A percentile compares a stretch with the other conserved stretches of the same genome.
phyloP scores from a whole-genome alignment of 2,797 vertebrate genomes.

The Peromyscus melanophrys region DNA sequence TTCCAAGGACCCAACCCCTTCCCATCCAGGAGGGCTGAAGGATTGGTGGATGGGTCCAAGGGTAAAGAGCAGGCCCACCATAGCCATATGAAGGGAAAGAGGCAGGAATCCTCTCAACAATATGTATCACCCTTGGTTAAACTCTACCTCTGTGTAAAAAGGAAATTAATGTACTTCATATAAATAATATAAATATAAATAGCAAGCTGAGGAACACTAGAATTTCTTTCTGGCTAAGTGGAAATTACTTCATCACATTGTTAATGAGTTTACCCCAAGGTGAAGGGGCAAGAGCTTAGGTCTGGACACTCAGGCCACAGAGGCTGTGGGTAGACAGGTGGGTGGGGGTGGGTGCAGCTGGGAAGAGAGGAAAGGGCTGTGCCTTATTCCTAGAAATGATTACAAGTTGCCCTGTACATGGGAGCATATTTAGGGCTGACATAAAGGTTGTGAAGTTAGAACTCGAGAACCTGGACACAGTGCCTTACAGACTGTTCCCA shows the following conservation, averaged over 20 bases:
- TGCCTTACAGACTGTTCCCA: rapidly evolving
- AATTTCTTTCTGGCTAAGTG: constrained; percentile 77
- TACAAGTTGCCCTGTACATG: neutral
- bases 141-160: constrained; percentile 78
- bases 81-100: neutral
- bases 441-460: neutral
- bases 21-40: neutral
- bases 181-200: constrained; percentile 74
- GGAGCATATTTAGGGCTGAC: neutral
- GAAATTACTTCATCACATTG: constrained; percentile 77
- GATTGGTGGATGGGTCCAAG: neutral
- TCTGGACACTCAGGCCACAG: rapidly evolving
- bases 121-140: constrained; percentile 83
- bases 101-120: constrained; percentile 70
- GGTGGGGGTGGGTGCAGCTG: neutral
- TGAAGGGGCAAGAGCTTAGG: constrained; percentile 30
- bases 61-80: neutral
- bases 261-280: constrained; percentile 67
- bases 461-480: neutral
- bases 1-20: neutral
- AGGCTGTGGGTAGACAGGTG: no score
- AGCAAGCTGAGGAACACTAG: constrained; percentile 74
- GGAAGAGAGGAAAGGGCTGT: no score
- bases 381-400: neutral
- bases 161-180: constrained; percentile 84